Percentiles rank a stretch among this genome's conserved stretches.
Evolutionary conservation across 35 echinoderm and acorn worm genomes (phyloP).

Genomic region (Holothuria glaberrima): DNA sequence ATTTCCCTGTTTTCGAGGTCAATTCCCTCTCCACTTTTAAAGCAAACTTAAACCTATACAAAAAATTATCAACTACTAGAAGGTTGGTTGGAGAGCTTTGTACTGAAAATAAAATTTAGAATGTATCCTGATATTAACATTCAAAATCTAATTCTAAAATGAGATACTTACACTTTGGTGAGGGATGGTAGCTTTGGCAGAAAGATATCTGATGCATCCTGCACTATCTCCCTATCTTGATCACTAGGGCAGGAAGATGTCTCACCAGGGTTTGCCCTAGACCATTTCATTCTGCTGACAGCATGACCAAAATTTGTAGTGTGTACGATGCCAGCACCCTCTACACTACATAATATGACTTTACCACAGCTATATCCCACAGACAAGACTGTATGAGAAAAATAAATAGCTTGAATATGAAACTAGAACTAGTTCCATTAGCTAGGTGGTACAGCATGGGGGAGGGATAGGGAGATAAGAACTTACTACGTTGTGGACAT

Average conservation of each 20-base stretch:
- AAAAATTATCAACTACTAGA: too few relatives aligned
- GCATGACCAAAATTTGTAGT: constrained; percentile 36
- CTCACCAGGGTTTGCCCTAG: background rate
- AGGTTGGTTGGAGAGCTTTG: too few relatives aligned
- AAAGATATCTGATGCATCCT: constrained; percentile 74
- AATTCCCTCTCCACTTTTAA: too few relatives aligned
- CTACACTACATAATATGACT: constrained; percentile 86
- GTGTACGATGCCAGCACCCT: constrained; percentile 87
- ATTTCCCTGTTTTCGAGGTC: too few relatives aligned
- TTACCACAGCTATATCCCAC: constrained; percentile 86
- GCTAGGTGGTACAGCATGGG: too few relatives aligned
- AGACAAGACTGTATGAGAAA: constrained; percentile 70
- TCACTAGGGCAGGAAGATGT: constrained; percentile 27
- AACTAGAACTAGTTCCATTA: too few relatives aligned
- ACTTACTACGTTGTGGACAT: too few relatives aligned
- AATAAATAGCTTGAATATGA: background rate
- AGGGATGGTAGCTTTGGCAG: constrained; percentile 85
- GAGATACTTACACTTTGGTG: constrained; percentile 81
- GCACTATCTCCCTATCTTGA: constrained; percentile 29
- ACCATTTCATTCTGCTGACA: constrained; percentile 86
- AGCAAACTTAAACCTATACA: too few relatives aligned
- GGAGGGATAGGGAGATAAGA: too few relatives aligned
- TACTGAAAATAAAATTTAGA: too few relatives aligned
- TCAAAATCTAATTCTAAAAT: too few relatives aligned
- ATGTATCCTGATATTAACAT: too few relatives aligned